Evolutionary conservation across 35 echinoderm and acorn worm species (phyloP).

Genomic region (Apostichopus japonicus): DNA sequence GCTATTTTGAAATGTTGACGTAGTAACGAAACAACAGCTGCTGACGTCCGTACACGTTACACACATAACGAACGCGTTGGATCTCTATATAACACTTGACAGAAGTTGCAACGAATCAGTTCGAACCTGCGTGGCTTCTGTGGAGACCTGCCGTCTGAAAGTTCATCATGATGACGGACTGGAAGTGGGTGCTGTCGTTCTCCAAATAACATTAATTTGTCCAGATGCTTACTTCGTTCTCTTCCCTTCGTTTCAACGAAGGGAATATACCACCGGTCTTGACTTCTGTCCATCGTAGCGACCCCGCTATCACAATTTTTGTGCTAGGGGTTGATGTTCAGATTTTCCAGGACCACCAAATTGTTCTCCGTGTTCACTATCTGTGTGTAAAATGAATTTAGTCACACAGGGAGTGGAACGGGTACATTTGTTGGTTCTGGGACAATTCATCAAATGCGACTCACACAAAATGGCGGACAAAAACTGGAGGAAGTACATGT

Average conservation of each 20-base stretch:
- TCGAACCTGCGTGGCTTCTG: conserved; percentile 6
- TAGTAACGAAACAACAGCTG: no score
- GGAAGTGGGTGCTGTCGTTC: conserved; percentile 50
- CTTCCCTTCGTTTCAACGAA: conserved; percentile 40
- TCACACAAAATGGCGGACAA: neutral
- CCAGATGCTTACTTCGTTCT: conserved; percentile 38
- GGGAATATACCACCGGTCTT: conserved; percentile 49
- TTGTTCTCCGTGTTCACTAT: neutral
- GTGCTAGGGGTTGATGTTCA: conserved; percentile 51
- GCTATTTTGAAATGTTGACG: no score
- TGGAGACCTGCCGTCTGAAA: neutral
- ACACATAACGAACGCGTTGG: no score
- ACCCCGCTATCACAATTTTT: conserved; percentile 12
- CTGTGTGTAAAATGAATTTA: neutral
- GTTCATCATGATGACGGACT: conserved; percentile 50
- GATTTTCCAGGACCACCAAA: conserved; percentile 30
- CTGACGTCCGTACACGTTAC: no score
- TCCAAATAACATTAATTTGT: conserved; percentile 36
- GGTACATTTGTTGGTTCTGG: conserved; percentile 29
- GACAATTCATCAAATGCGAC: neutral
- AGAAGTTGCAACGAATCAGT: neutral
- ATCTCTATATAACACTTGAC: no score
- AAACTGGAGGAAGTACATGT: no score
- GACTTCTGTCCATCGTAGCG: conserved; percentile 42
- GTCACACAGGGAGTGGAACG: neutral